Conservation (phyloP, 2,888 invertebrate genomes). For the Patella ulyssiponensis region DNA sequence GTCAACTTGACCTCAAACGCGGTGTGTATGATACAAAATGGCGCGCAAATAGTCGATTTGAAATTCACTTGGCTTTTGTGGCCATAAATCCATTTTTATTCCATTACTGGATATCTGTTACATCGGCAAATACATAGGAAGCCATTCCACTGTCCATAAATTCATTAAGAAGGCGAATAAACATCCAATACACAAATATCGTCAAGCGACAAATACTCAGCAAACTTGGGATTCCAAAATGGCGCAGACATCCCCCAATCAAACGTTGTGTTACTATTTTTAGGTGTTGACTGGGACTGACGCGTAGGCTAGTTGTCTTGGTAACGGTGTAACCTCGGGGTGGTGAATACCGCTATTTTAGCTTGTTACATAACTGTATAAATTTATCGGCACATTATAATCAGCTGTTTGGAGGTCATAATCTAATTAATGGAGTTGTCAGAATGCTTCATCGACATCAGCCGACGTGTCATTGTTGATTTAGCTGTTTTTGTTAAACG, state of each 20-base stretch:
- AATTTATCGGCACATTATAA: no score
- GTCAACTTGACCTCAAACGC: conserved; percentile 37
- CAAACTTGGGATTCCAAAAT: conserved; percentile 40
- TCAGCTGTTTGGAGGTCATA: no score
- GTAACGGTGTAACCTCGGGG: no score
- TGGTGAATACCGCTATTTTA: no score
- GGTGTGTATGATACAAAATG: conserved; percentile 30
- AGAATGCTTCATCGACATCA: no score
- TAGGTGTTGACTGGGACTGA: neutral
- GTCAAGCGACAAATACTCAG: conserved; percentile 18
- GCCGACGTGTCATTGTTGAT: no score
- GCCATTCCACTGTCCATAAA: neutral
- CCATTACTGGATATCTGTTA: neutral
- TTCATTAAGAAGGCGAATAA: neutral
- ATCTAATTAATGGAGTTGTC: no score
- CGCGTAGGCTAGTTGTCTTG: no score
- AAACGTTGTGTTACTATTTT: conserved; percentile 8
- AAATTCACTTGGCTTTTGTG: conserved; percentile 19
- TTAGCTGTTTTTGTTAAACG: no score
- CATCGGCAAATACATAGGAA: neutral
- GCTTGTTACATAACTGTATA: no score
- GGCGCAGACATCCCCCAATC: conserved; percentile 24
- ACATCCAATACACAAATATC: neutral
- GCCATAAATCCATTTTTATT: neutral
- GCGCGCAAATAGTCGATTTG: conserved; percentile 40